Base-by-base conservation (phyloP, 2,113 vertebrate genomes). In the Ramphastos sulfuratus region DNA sequence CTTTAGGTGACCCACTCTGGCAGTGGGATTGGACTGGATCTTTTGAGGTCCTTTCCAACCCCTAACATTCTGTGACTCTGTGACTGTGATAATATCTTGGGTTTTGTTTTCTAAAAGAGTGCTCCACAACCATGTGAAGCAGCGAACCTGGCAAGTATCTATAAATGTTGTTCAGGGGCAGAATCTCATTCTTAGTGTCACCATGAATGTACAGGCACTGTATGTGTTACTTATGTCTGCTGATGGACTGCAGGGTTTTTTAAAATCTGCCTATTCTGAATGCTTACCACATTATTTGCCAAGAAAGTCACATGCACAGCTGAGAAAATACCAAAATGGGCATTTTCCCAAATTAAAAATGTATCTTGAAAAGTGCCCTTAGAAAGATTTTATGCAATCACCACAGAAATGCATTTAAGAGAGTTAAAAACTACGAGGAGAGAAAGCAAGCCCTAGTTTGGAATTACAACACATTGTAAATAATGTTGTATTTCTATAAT, bases 271-370 rank as follows among this genome's bases (percentile, higher is more conserved):
- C 64, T 94, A 54, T 96, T 95, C 88, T 73, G 73, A 96, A 82
- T 50, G 31, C 71, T 85, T 85, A 88, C 50, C 60, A 85, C 14
- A 63, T 86, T 84, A 79, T 95, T 84, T 96, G 85, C 94, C 64
- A 92, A 94, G 63, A 56, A 95, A 94, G 86, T 78, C 91, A 91
- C 73, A 95, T 61, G 66, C 15, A 28, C 89, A 97, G 90, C 87
- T 96, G 95, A 96, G 61, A 95, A 97, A 94, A 96, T 87, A 96
- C 37, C 81, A 33, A 85, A 95, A 72, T 46, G 70, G 88, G 82
- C 74, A 73, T 78, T 85, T 91, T 59, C 74, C 92, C 93, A 97
- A 83, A 95, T 90, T 85, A 91, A 91, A 96, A 96, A 78, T 56
- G 31, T 87, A 81, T 87, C 93, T 93, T 90, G 44, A 93, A 95